phyloP scores from a whole-genome alignment of 1,140 invertebrate species.

The Bombus pascuorum region DNA sequence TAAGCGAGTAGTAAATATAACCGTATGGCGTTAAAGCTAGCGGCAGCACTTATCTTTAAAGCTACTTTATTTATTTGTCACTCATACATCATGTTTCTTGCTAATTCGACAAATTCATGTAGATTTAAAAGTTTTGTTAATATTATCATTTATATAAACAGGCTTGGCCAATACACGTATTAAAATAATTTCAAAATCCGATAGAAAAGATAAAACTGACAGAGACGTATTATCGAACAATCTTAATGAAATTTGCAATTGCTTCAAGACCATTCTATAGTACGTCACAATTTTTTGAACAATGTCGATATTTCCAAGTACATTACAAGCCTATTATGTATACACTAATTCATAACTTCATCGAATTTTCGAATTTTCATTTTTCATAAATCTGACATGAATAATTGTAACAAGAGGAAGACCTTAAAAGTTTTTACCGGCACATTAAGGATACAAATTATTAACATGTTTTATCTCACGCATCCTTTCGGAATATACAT shows the following conservation, averaged over 20 bases:
- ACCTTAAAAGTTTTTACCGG: slow-evolving; percentile 22
- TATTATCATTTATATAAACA: background rate
- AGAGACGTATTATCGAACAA: background rate
- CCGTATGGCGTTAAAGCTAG: slow-evolving; percentile 44
- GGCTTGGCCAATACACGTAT: slow-evolving; percentile 7
- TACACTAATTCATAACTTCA: background rate
- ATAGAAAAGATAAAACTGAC: background rate
- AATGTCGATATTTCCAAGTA: background rate
- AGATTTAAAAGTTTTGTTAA: background rate
- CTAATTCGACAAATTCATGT: background rate
- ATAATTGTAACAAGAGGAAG: slow-evolving; percentile 27
- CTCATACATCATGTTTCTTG: background rate
- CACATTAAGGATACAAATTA: background rate
- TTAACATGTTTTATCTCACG: background rate
- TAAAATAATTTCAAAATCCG: background rate
- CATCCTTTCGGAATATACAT: slow-evolving; percentile 3
- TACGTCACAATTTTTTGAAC: background rate
- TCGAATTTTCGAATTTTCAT: background rate
- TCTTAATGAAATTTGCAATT: slow-evolving; percentile 2
- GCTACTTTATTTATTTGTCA: slow-evolving; percentile 9
- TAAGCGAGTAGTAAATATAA: slow-evolving; percentile 44
- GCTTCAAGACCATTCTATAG: background rate
- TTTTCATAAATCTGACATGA: background rate
- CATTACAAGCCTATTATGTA: background rate
- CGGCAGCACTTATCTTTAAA: slow-evolving; percentile 19